phyloP scores from a whole-genome alignment of 1,140 invertebrate species.

The Brachionus plicatilis region DNA sequence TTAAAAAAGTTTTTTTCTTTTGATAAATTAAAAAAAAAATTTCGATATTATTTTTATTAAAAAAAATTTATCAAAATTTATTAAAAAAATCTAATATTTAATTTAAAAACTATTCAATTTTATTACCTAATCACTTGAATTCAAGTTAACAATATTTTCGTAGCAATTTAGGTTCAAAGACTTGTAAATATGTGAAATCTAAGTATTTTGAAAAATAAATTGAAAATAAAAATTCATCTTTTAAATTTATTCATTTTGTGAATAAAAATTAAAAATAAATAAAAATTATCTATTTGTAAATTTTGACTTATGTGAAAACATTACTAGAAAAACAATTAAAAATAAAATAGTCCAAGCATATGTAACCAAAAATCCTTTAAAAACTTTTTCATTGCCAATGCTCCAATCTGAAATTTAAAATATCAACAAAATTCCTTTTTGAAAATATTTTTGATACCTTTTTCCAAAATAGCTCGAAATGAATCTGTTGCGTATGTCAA shows the following conservation, averaged over 20 bases:
- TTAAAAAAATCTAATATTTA: too few relatives aligned
- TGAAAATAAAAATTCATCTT: background rate
- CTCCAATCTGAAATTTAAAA: conserved; percentile 8
- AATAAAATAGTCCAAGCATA: conserved; percentile 13
- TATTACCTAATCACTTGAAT: too few relatives aligned
- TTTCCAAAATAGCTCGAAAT: conserved; percentile 13
- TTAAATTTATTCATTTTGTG: background rate
- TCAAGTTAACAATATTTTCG: too few relatives aligned
- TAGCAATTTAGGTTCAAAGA: too few relatives aligned
- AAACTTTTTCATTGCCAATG: background rate
- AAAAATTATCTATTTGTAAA: background rate
- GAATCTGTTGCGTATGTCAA: conserved; percentile 31
- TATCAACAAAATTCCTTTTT: background rate
- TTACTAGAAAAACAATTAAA: conserved; percentile 5
- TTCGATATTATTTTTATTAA: too few relatives aligned
- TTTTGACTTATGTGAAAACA: conserved; percentile 15
- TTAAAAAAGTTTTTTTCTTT: too few relatives aligned
- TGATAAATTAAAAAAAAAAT: too few relatives aligned
- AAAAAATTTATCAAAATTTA: too few relatives aligned
- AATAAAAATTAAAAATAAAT: background rate
- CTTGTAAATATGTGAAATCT: too few relatives aligned
- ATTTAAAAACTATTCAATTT: too few relatives aligned
- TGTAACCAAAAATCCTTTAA: conserved; percentile 14
- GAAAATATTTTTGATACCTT: background rate
- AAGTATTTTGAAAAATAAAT: background rate